Percentiles rank a stretch among this genome's conserved stretches.
Evolutionary conservation across 1,140 invertebrate species (phyloP).

Genomic region (Brachionus rotundiformis): DNA sequence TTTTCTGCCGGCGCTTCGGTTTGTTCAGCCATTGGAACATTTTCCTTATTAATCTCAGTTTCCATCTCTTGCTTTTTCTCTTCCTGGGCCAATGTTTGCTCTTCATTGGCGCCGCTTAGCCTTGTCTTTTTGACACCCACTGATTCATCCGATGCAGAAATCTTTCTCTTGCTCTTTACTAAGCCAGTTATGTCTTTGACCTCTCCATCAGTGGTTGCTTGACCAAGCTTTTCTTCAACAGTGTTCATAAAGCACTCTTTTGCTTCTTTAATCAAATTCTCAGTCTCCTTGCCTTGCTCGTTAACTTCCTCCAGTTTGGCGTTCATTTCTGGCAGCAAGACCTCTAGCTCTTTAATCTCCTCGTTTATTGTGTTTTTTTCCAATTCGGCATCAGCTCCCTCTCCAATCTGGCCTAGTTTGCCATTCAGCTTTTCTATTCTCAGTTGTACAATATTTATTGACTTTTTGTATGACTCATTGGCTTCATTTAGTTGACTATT

Average conservation of each 20-base stretch:
- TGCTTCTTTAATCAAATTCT: constrained; percentile 49
- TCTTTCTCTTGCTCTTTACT: constrained; percentile 48
- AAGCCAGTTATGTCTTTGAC: constrained; percentile 43
- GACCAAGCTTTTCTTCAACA: background rate
- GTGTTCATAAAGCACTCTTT: constrained; percentile 46
- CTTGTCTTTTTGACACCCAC: constrained; percentile 29
- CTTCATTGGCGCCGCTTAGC: constrained; percentile 8
- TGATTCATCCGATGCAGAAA: constrained; percentile 27
- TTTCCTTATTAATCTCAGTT: constrained; percentile 25
- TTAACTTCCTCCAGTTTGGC: constrained; percentile 43
- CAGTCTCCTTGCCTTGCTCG: constrained; percentile 31
- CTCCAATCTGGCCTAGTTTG: constrained; percentile 6
- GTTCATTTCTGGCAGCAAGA: constrained; percentile 49
- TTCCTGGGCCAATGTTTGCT: background rate
- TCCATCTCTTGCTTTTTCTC: constrained; percentile 6
- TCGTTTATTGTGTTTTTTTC: constrained; percentile 50
- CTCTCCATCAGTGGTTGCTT: constrained; percentile 25
- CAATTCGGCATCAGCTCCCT: constrained; percentile 35
- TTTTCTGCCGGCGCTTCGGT: constrained; percentile 9
- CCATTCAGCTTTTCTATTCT: constrained; percentile 50
- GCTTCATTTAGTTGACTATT: constrained; percentile 41
- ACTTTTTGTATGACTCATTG: constrained; percentile 42
- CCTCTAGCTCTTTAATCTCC: constrained; percentile 35
- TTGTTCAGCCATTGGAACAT: constrained; percentile 4
- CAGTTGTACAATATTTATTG: constrained; percentile 46